Evolutionary conservation across 2,797 vertebrate species (phyloP).

Genomic region (Trematomus bernacchii): DNA sequence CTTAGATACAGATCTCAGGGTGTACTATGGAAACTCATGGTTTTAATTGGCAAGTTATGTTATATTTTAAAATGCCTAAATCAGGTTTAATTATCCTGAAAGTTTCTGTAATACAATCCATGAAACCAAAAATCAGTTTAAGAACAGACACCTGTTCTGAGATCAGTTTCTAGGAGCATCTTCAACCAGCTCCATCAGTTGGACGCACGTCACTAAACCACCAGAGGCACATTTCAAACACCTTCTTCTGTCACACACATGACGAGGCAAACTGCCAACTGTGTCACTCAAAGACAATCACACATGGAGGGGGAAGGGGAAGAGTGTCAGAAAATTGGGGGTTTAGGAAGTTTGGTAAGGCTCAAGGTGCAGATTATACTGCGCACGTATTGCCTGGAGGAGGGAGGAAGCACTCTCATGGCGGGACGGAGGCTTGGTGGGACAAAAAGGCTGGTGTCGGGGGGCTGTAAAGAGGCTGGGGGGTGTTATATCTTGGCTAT

Average conservation of each 20-base stretch:
- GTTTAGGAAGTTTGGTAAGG: slow-evolving; percentile 56
- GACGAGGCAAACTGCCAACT: slow-evolving; percentile 72
- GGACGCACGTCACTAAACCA: slow-evolving; percentile 74
- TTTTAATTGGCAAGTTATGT: background rate
- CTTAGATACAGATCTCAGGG: slow-evolving; percentile 34
- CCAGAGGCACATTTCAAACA: slow-evolving; percentile 75
- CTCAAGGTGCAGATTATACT: slow-evolving; percentile 66
- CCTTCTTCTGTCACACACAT: slow-evolving; percentile 74
- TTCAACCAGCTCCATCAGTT: slow-evolving; percentile 64
- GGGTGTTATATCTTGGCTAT: slow-evolving; percentile 64
- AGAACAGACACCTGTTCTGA: slow-evolving; percentile 14
- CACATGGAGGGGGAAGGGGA: background rate
- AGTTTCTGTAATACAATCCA: background rate
- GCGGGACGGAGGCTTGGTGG: slow-evolving; percentile 28
- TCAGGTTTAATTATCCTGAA: background rate
- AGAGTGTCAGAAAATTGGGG: slow-evolving; percentile 1
- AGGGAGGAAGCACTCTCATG: slow-evolving; percentile 47
- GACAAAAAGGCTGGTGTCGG: slow-evolving; percentile 39
- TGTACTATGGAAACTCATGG: background rate
- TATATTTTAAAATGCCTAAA: background rate
- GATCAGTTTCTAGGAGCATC: slow-evolving; percentile 58
- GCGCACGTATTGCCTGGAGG: slow-evolving; percentile 56
- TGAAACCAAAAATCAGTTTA: background rate
- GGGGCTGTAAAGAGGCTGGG: background rate
- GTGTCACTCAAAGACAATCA: slow-evolving; percentile 73